Base-by-base conservation (phyloP, 2,797 vertebrate genomes). In the Lates japonicus region DNA sequence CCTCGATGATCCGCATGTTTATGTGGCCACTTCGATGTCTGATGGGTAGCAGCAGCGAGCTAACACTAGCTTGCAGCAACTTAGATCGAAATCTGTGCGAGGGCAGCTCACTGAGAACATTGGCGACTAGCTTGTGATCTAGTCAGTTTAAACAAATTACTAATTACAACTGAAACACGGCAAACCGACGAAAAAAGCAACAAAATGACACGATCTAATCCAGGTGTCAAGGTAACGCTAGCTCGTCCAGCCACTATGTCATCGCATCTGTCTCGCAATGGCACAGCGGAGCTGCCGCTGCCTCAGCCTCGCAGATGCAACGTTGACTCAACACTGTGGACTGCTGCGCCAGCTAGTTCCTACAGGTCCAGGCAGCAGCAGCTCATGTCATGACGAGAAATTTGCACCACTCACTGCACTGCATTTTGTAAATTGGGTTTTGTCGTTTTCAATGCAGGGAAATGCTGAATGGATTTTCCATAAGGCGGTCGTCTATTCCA, bases 1-100 rank as follows among this genome's bases (percentile, higher is more conserved):
- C 89, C 91, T 92, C 88, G 87, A 93, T 87, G 81, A 91, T 94
- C 90, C 93, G 93, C 95, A 96, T 96, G 92, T 90, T 95, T 91
- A 80, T 88, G 90, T 84, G 92, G 88, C 90, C 90, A 74, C 91
- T 90, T 88, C 85, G 54, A 87, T 78, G 85, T 88, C 79, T 90
- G 90, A 80, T 80, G 88, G 78, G 69, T 68, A 91, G 88, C 83
- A 69, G 86, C 81, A 81, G 85, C 89, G 86, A 80, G 93, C 90
- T 91, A 90, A 85, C 80, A 90, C 84, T 89, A 93, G 91, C 91
- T 85, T 91, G 88, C 90, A 91, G 85, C 86, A 89, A 86, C 54
- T 93, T 82, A 39, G 76, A 88, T 81, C 76, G 63, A 91, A 89
- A 91, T 90, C 76, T 82, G 42, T 46, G 76, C 5, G 73, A 88